A percentile compares a stretch with the other conserved stretches of the same genome.
Evolutionary conservation across 2,113 vertebrate species (phyloP).

Genomic region (Hoplias malabaricus): DNA sequence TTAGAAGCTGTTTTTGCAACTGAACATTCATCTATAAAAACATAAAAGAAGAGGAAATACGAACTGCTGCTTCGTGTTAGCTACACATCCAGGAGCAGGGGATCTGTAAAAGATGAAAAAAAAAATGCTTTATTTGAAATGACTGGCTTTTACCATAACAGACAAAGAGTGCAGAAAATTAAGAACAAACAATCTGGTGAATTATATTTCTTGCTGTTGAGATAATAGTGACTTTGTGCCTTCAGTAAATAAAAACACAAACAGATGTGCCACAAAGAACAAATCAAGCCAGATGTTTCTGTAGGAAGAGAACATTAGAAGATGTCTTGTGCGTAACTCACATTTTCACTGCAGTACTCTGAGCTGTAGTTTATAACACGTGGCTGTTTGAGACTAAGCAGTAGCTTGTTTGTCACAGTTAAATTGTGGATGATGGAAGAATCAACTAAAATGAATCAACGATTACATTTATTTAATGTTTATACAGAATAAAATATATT

Average conservation of each 20-base stretch:
- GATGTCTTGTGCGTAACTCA: background rate
- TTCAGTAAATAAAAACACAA: background rate
- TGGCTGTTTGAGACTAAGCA: background rate
- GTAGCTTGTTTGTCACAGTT: too few species aligned
- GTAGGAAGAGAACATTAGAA: background rate
- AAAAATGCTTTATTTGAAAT: background rate
- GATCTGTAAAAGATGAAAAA: slow-evolving; percentile 9
- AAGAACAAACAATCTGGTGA: too few species aligned
- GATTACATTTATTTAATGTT: too few species aligned
- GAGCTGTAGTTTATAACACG: background rate
- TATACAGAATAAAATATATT: too few species aligned
- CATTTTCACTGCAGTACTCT: background rate
- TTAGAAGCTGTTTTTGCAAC: slow-evolving; percentile 1
- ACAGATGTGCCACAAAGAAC: background rate
- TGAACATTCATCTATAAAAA: slow-evolving; percentile 11
- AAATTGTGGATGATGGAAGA: too few species aligned
- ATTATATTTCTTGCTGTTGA: background rate
- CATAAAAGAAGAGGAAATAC: background rate
- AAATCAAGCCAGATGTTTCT: slow-evolving; percentile 7
- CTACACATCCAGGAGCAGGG: slow-evolving; percentile 22
- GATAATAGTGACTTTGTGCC: background rate
- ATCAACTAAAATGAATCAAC: too few species aligned
- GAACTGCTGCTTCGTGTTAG: slow-evolving; percentile 34
- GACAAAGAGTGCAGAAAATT: background rate
- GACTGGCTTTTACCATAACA: background rate